Conservation (phyloP, 2,797 vertebrate genomes). For the Diglossa cyanea region DNA sequence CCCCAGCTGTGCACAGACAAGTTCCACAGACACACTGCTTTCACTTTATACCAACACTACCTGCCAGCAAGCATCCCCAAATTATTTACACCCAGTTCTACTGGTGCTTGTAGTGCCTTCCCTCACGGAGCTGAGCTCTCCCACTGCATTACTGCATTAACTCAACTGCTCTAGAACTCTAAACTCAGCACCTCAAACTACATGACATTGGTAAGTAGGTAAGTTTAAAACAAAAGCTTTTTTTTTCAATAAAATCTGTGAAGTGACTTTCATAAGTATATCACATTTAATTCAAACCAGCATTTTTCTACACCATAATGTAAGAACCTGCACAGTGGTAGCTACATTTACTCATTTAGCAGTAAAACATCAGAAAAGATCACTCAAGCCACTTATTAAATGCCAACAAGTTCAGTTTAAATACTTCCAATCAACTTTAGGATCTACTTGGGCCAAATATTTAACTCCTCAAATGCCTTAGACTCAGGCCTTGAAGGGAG, state of each 20-base stretch:
- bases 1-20: not conserved
- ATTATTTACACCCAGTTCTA: not conserved
- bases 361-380: not conserved
- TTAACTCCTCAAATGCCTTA: not conserved
- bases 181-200: not conserved
- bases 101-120: not conserved
- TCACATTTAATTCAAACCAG: not conserved
- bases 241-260: not conserved
- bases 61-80: not conserved
- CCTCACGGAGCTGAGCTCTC: not conserved
- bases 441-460: not conserved
- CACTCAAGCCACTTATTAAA: not conserved
- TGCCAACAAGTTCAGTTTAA: not conserved
- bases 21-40: not conserved
- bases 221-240: not conserved
- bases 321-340: not conserved
- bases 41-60: not conserved
- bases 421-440: not conserved
- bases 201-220: rapidly evolving
- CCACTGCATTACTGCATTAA: not conserved
- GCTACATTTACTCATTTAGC: not conserved
- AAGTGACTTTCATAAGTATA: not conserved
- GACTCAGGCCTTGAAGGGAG: not conserved
- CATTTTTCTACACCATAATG: not conserved
- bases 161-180: not conserved